Base-by-base conservation (phyloP, 1,140 invertebrate genomes). In the Sminthurinus signatus region DNA sequence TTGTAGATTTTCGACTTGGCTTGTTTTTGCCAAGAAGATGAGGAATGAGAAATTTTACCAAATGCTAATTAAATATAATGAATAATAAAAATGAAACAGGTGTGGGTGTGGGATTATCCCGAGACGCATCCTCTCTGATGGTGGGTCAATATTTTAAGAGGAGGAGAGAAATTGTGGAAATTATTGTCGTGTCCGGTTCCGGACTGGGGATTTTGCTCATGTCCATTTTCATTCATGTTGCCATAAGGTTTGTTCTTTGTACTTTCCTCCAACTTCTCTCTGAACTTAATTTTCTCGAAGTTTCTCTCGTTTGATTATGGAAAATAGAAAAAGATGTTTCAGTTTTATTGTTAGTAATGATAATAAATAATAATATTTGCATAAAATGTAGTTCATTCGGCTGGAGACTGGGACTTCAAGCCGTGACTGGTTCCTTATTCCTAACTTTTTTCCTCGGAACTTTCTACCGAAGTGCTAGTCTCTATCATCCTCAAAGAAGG, bases 81-180 rank as follows among this genome's bases (percentile, higher is more conserved):
- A n/a, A n/a, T 4, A 8, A 5, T n/a, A n/a, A 5, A 21, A 21
- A 21, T 10, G n/a, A n/a, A n/a, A 10, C 83, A 78, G 89, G 89
- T 19, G 82, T 92, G 44, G 91, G 91, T 52, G 88, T 90, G 17
- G 88, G 89, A 46, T 80, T 91, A 77, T 87, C 88, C 15, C 77
- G 87, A 73, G 85, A 92, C 77, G 90, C 89, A 72, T 89, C 89
- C 5, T 91, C 88, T 17, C 76, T 94, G 67, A 93, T 93, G 88
- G 87, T 93, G 56, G 90, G 89, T 2, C 89, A 93, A 73, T 94
- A 93, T 77, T 93, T 93, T 80, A 91, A 91, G 74, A 75, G 87
- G 64, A 81, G 84, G 71, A 78, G 91, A 57, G 90, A 93, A 76
- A 81, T 90, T 50, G 90, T 93, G 19, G 91, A 94, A 77, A 88